phyloP scores from a whole-genome alignment of 2,113 vertebrate genomes.

The Festucalex cinctus region DNA sequence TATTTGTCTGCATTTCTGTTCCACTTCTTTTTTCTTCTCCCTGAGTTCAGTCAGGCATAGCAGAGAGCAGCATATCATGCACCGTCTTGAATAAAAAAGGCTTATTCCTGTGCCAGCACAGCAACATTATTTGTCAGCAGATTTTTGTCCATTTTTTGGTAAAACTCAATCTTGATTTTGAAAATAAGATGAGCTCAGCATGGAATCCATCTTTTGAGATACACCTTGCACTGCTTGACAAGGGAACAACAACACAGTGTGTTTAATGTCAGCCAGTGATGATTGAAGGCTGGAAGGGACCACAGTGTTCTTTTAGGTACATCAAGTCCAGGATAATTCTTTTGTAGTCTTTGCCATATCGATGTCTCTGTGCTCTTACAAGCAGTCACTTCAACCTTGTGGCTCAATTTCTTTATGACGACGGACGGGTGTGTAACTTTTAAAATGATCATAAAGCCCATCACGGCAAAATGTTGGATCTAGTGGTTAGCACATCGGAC shows the following conservation, averaged over 20 bases:
- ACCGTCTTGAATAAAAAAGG: background rate
- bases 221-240: background rate
- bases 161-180: slow-evolving; percentile 1
- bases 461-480: background rate
- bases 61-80: background rate
- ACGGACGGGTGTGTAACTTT: background rate
- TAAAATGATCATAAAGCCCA: background rate
- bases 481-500: background rate
- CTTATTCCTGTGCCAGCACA: background rate
- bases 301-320: background rate
- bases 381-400: background rate
- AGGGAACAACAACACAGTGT: background rate
- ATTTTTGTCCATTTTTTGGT: background rate
- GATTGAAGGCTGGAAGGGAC: background rate
- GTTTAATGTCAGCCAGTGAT: background rate
- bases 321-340: background rate
- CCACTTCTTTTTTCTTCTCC: background rate
- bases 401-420: background rate
- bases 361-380: background rate
- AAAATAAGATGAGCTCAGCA: background rate
- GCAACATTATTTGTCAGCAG: slow-evolving; percentile 2
- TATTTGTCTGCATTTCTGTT: background rate
- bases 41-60: background rate
- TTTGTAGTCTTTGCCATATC: background rate
- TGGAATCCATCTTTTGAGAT: background rate